Base-by-base conservation (phyloP, 2,888 invertebrate species). In the Stomorhina lunata region DNA sequence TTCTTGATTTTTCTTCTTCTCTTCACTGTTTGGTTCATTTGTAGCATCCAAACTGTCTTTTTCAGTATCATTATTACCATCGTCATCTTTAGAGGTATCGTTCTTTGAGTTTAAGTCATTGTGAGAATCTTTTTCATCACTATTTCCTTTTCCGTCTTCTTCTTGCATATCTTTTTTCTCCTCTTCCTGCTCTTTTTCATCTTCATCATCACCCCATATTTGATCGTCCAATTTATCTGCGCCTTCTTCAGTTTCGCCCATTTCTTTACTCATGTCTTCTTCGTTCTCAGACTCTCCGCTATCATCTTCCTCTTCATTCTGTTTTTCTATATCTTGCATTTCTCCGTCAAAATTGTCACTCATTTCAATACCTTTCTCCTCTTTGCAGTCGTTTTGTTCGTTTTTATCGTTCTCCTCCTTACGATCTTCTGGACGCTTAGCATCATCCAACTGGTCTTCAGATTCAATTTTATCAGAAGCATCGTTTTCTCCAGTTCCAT, bases 291-390 rank as follows among this genome's bases (percentile, higher is more conserved):
- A 93, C 22, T 94, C 93, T 4, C 94, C 94, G 0, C 93, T 93
- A 91, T 90, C 89, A 65, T 93, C 92, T n/a, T 93, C 92, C 20
- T 92, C 92, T 45, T 92, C 91, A 71, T 94, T 88, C 0, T 89
- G 93, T 83, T 94, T 93, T 2, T 96, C 95, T 15, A 95, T 91
- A 87, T 98, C 95, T 84, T 92, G 90, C 87, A 89, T 87, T 85
- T 88, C 88, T 43, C 91, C 97, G 76, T 98, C 98, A 88, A 99
- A 98, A 89, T 99, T 97, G 85, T 98, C 98, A 17, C 96, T 96
- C 97, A 99, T 98, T 87, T 99, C 98, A 71, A 99, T 95, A 17
- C 97, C 98, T 63, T 97, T 95, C 83, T 98, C 96, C 88, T 98
- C 97, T 87, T 96, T 95, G 86, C 95, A 95, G 88, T 96, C 95